These are phyloP conservation scores for Pinna nobilis DNA, from an alignment of 1,140 invertebrate species.

Conservation along the genomic window DNA sequence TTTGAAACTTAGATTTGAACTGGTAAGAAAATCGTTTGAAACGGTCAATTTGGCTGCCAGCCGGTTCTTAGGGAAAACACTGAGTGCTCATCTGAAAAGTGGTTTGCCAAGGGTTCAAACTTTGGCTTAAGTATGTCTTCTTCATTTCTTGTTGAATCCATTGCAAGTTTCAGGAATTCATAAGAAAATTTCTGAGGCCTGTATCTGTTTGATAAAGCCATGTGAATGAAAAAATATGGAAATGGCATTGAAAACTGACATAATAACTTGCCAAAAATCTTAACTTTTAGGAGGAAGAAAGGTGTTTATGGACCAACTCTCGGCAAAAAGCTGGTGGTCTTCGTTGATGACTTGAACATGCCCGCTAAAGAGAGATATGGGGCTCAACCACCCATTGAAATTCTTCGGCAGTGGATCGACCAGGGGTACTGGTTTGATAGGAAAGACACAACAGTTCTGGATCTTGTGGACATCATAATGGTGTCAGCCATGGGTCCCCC, in stretches of 20 bases:
- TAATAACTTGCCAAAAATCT: constrained; percentile 1
- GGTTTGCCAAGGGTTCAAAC: too few species aligned
- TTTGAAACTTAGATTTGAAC: too few species aligned
- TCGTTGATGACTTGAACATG: constrained; percentile 76
- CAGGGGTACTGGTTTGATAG: constrained; percentile 75
- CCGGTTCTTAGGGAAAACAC: too few species aligned
- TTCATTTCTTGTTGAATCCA: too few species aligned
- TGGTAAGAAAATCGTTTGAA: too few species aligned
- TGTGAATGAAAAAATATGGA: too few species aligned
- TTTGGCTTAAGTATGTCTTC: background rate
- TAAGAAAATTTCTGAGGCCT: too few species aligned
- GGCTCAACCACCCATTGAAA: constrained; percentile 74
- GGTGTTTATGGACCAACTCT: constrained; percentile 70
- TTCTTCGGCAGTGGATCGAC: constrained; percentile 74
- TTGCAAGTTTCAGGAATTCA: too few species aligned
- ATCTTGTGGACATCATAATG: constrained; percentile 72
- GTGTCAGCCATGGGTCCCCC: constrained; percentile 73
- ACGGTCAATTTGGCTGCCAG: too few species aligned
- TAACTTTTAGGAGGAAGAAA: constrained; percentile 65
- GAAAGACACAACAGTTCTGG: constrained; percentile 72
- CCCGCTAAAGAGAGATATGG: constrained; percentile 75
- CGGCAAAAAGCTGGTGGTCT: constrained; percentile 71
- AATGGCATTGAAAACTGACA: too few species aligned
- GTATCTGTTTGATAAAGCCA: too few species aligned
- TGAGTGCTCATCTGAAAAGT: too few species aligned